Percentiles rank a stretch among this genome's conserved stretches.
Conservation (phyloP, 2,113 vertebrate genomes). For the Echinops telfairi region DNA sequence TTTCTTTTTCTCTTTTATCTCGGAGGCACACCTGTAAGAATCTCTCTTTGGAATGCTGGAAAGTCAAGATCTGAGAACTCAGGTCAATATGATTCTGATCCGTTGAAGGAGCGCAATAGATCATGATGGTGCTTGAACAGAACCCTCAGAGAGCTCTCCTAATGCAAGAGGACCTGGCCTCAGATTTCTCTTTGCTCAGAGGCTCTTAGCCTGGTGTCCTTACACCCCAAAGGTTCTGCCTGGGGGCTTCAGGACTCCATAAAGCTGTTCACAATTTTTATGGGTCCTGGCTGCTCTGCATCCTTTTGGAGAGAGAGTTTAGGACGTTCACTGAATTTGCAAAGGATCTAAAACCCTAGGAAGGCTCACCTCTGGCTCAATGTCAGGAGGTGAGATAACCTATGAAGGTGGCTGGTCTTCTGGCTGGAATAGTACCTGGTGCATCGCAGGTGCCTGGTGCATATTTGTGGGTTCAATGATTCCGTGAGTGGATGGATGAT, state of each 20-base stretch:
- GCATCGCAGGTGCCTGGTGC: neutral
- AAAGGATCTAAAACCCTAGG: neutral
- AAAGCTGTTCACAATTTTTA: too few relatives aligned
- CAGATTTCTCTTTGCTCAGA: neutral
- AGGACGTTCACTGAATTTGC: neutral
- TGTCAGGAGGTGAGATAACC: neutral
- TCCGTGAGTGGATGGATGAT: neutral
- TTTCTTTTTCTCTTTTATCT: constrained; percentile 71
- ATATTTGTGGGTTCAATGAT: neutral
- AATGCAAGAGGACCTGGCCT: neutral
- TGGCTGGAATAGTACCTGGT: neutral
- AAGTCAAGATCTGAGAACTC: constrained; percentile 70
- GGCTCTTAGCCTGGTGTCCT: constrained; percentile 23
- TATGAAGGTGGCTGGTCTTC: neutral
- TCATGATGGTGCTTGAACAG: neutral
- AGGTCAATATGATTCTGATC: neutral
- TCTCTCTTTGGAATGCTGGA: constrained; percentile 55
- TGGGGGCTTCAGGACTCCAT: too few relatives aligned
- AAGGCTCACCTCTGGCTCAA: neutral
- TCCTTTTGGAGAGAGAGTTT: neutral
- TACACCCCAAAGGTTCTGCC: neutral
- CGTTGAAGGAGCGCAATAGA: constrained; percentile 8
- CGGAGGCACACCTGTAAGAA: constrained; percentile 43
- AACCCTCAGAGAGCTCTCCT: neutral
- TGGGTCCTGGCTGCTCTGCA: too few relatives aligned